phyloP scores from a whole-genome alignment of 2,797 vertebrate species.

The Gadopsis marmoratus region DNA sequence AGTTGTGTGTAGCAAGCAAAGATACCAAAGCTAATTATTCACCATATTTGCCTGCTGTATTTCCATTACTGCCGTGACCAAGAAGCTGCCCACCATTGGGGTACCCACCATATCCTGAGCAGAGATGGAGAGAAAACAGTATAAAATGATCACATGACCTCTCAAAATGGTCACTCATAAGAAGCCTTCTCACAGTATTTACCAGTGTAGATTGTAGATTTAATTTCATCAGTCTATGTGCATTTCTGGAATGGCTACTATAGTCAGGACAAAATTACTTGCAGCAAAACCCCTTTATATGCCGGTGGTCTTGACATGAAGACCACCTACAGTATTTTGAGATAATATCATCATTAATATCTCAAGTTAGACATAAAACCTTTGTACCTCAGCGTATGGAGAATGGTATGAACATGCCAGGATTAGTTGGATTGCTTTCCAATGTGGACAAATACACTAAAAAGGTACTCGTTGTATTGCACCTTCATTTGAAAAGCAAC shows the following conservation, averaged over 20 bases:
- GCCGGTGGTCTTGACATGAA: slow-evolving; percentile 27
- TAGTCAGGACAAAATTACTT: neutral
- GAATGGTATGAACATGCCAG: neutral
- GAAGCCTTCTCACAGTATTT: neutral
- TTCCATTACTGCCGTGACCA: slow-evolving; percentile 58
- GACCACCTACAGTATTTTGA: slow-evolving; percentile 34
- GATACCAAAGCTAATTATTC: slow-evolving; percentile 4
- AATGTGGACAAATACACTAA: neutral
- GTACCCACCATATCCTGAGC: slow-evolving; percentile 63
- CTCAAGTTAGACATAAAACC: neutral
- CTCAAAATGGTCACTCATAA: neutral
- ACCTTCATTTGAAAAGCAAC: neutral
- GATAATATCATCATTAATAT: neutral
- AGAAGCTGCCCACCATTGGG: slow-evolving; percentile 59
- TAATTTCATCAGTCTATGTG: neutral
- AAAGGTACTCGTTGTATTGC: neutral
- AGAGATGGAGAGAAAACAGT: neutral
- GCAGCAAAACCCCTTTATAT: neutral
- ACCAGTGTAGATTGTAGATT: neutral
- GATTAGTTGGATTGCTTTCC: neutral
- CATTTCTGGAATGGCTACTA: neutral
- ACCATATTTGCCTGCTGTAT: slow-evolving; percentile 69
- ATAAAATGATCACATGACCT: neutral
- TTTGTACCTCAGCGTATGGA: neutral
- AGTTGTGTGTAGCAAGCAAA: neutral